Evolutionary conservation across 2,797 vertebrate genomes (phyloP).

Genomic region (Hylomyscus alleni): DNA sequence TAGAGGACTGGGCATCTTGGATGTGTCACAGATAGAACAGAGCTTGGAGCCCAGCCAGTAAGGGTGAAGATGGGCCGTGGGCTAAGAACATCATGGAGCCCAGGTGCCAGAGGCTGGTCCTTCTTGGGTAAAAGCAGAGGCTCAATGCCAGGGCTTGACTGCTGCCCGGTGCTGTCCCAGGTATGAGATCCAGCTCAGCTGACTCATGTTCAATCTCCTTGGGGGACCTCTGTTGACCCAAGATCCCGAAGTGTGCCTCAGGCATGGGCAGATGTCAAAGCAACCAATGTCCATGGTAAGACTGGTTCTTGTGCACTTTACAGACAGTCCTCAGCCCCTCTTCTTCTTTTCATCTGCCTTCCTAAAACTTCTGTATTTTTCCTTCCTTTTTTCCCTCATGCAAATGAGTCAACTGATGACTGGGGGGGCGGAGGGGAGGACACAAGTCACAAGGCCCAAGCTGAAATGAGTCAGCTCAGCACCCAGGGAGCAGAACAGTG

Average conservation of each 20-base stretch:
- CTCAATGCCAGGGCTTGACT: rapidly evolving
- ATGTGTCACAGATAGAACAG: not conserved
- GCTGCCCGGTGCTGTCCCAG: not conserved
- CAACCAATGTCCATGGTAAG: rapidly evolving
- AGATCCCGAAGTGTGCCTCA: not conserved
- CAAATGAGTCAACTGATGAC: not conserved
- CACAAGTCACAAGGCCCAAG: not conserved
- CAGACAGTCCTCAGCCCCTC: not conserved
- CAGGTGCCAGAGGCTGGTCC: not conserved
- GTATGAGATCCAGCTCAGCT: rapidly evolving
- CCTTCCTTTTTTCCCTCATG: slow-evolving; percentile 15
- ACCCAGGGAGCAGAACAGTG: not conserved
- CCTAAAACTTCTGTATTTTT: not conserved
- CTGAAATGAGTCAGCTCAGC: not conserved
- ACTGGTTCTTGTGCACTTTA: rapidly evolving
- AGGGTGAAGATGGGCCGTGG: not conserved
- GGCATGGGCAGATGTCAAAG: not conserved
- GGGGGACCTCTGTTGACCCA: not conserved
- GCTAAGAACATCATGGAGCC: not conserved
- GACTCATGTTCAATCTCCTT: too few relatives aligned
- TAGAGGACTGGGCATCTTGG: not conserved
- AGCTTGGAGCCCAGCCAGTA: not conserved
- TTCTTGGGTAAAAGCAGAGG: not conserved
- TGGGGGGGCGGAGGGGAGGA: not conserved
- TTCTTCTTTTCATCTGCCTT: not conserved